phyloP scores from a whole-genome alignment of 1,140 invertebrate species.

The Coptotermes formosanus region DNA sequence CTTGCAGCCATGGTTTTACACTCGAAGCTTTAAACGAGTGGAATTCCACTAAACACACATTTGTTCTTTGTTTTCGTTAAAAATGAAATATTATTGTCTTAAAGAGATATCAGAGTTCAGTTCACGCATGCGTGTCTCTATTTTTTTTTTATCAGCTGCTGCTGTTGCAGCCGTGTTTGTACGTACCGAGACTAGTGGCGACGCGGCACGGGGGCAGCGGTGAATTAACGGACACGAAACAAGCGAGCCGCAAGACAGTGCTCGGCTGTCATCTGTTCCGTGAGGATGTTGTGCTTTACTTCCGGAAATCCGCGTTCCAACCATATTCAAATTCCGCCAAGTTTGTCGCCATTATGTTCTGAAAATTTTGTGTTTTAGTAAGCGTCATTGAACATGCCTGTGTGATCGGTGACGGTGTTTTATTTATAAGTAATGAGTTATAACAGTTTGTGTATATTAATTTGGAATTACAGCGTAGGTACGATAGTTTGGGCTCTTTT shows the following conservation, averaged over 20 bases:
- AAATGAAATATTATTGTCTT: not conserved
- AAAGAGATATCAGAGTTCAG: not conserved
- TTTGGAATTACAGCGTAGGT: too few species aligned
- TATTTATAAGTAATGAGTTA: too few species aligned
- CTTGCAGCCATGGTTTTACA: not conserved
- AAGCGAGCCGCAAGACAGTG: not conserved
- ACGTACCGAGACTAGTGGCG: not conserved
- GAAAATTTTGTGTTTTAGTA: too few species aligned
- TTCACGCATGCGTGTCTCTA: not conserved
- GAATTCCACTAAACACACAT: not conserved
- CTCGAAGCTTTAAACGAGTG: not conserved
- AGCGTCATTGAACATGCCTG: too few species aligned
- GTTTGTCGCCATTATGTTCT: not conserved
- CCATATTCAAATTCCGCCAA: not conserved
- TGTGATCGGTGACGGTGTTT: too few species aligned
- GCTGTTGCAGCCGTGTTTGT: not conserved
- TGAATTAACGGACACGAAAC: not conserved
- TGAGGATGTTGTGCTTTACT: not conserved
- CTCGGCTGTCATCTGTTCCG: constrained; percentile 5
- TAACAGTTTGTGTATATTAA: too few species aligned
- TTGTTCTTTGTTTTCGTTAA: not conserved
- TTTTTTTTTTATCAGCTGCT: not conserved
- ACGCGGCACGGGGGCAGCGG: not conserved
- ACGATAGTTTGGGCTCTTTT: too few species aligned
- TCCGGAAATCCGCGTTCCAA: not conserved